phyloP scores from a whole-genome alignment of 2,113 vertebrate genomes.

The Pandion haliaetus region DNA sequence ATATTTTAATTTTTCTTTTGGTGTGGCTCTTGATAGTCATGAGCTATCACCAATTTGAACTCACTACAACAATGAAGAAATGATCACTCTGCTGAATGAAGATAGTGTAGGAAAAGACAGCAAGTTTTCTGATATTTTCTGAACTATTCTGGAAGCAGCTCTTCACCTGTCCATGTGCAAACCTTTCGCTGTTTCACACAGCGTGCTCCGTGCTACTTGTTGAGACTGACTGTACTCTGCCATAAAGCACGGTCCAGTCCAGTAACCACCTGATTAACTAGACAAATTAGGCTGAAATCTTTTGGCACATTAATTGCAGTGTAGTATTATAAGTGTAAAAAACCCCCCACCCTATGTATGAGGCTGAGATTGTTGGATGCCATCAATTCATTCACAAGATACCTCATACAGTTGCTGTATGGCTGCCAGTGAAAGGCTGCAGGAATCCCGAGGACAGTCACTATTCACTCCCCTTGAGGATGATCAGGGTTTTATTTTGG shows the following conservation, averaged over 20 bases:
- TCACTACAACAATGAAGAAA: not conserved
- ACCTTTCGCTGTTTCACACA: not conserved
- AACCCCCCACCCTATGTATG: not conserved
- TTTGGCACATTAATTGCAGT: not conserved
- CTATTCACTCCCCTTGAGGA: not conserved
- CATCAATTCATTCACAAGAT: constrained; percentile 17
- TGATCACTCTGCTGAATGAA: not conserved
- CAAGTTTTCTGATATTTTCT: not conserved
- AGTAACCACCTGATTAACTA: not conserved
- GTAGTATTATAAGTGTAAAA: not conserved
- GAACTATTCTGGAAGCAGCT: not conserved
- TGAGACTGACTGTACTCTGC: not conserved
- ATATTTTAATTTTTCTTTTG: not conserved
- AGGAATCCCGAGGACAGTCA: not conserved
- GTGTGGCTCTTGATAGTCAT: not conserved
- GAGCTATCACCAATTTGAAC: not conserved
- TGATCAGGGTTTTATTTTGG: not conserved
- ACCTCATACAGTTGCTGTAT: not conserved
- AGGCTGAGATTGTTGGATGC: not conserved
- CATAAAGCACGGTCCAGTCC: not conserved
- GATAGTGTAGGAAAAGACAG: not conserved
- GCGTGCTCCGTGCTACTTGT: not conserved
- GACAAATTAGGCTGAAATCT: not conserved
- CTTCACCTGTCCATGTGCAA: not conserved
- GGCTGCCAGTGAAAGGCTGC: not conserved